A percentile compares a stretch with the other conserved stretches of the same genome.
Conservation (phyloP, 2,797 vertebrate genomes). For the Phyllotis vaccarum region DNA sequence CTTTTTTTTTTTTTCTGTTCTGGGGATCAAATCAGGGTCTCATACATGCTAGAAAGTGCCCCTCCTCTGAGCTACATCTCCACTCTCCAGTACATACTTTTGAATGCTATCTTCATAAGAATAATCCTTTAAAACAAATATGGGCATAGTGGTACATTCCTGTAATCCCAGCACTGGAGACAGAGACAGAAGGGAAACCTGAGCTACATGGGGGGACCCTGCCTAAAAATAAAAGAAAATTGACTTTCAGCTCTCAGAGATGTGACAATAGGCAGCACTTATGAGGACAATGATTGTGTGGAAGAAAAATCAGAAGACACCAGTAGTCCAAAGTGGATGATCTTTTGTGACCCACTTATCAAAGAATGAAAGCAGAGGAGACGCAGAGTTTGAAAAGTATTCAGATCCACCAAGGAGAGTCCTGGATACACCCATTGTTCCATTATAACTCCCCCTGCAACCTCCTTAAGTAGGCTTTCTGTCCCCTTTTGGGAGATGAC, state of each 20-base stretch:
- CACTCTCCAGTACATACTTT: conserved; percentile 32
- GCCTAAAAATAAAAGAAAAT: background rate
- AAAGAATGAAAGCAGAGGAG: conserved; percentile 6
- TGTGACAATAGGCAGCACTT: background rate
- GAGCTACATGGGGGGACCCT: background rate
- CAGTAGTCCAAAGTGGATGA: background rate
- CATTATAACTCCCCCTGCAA: conserved; percentile 22
- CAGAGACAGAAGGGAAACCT: background rate
- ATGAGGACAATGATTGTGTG: conserved; percentile 54
- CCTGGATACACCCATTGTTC: background rate
- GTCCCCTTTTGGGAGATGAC: conserved; percentile 18
- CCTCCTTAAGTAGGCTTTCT: background rate
- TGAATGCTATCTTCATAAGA: conserved; percentile 46
- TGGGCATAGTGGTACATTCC: background rate
- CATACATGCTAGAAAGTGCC: background rate
- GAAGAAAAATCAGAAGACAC: conserved; percentile 30
- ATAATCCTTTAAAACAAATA: conserved; percentile 2
- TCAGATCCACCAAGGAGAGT: background rate
- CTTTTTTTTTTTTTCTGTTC: background rate
- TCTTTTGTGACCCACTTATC: conserved; percentile 30
- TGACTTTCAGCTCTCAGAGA: conserved; percentile 16
- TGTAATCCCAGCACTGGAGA: background rate
- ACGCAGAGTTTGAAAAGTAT: background rate
- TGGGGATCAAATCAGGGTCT: background rate
- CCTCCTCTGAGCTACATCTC: background rate